Percentiles rank a stretch among this genome's conserved stretches.
These are phyloP conservation scores for Bufotes viridis DNA, from an alignment of 2,797 vertebrate species.

Conservation along the genomic window DNA sequence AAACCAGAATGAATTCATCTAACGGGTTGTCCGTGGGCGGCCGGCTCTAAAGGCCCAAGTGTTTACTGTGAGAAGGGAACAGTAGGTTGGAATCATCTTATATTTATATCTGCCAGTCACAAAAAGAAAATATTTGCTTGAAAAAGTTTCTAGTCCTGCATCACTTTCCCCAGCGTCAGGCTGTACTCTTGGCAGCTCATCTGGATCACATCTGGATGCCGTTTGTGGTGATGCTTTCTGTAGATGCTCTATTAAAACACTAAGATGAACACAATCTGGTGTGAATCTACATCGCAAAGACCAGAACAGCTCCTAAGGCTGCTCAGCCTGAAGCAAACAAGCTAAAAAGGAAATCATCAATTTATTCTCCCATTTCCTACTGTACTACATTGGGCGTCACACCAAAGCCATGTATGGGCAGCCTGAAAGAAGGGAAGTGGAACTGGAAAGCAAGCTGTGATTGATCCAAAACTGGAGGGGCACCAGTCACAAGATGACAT, in stretches of 20 bases:
- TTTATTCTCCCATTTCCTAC: slow-evolving; percentile 7
- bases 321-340: background rate
- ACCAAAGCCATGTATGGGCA: background rate
- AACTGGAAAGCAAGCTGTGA: background rate
- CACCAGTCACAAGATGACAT: background rate
- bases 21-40: background rate
- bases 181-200: slow-evolving; percentile 46
- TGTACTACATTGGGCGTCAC: background rate
- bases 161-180: slow-evolving; percentile 49
- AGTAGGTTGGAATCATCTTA: slow-evolving; percentile 34
- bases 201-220: slow-evolving; percentile 56
- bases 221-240: slow-evolving; percentile 57
- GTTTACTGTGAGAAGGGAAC: slow-evolving; percentile 42
- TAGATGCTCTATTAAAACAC: slow-evolving; percentile 37
- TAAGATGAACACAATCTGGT: background rate
- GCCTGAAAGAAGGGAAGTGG: background rate
- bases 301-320: background rate
- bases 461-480: no score
- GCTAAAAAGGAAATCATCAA: slow-evolving; percentile 6
- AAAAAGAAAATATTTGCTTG: slow-evolving; percentile 55
- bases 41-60: background rate
- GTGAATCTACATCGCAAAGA: slow-evolving; percentile 17
- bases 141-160: slow-evolving; percentile 48
- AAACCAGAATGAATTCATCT: background rate
- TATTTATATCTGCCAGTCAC: slow-evolving; percentile 57